phyloP scores from a whole-genome alignment of 2,888 invertebrate genomes.

The Cephus nigrinus region DNA sequence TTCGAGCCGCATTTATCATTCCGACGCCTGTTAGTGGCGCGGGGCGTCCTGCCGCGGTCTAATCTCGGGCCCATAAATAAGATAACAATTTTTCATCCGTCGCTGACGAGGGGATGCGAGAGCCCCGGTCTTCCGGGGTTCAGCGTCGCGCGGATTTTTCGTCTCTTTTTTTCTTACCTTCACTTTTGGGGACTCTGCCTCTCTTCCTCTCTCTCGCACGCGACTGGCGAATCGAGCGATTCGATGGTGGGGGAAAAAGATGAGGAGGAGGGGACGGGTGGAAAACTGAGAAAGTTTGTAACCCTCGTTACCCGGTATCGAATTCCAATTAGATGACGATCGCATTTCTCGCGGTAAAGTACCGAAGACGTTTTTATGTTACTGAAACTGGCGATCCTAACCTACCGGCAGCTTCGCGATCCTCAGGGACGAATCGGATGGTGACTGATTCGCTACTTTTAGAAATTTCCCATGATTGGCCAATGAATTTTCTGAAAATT shows the following conservation, averaged over 20 bases:
- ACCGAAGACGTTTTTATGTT: constrained; percentile 43
- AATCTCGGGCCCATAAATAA: constrained; percentile 60
- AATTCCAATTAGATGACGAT: constrained; percentile 65
- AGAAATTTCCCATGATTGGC: neutral
- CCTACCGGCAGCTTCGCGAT: neutral
- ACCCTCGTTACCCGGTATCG: constrained; percentile 62
- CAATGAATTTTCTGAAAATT: neutral
- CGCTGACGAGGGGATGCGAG: constrained; percentile 24
- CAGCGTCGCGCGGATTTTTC: neutral
- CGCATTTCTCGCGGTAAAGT: constrained; percentile 51
- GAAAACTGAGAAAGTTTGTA: constrained; percentile 57
- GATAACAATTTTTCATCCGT: constrained; percentile 62
- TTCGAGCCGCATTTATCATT: constrained; percentile 45
- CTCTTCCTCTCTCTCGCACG: neutral
- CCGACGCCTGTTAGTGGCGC: constrained; percentile 46
- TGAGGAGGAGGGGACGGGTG: constrained; percentile 13
- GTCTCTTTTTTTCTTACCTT: neutral
- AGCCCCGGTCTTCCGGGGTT: neutral
- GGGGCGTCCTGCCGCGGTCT: constrained; percentile 40
- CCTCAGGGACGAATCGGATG: neutral
- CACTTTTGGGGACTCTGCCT: neutral
- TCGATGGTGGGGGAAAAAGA: neutral
- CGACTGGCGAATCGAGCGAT: constrained; percentile 23
- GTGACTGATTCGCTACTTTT: neutral
- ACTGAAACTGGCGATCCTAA: constrained; percentile 37